Evolutionary conservation across 2,113 vertebrate genomes (phyloP).

Genomic region (Ranitomeya imitator): DNA sequence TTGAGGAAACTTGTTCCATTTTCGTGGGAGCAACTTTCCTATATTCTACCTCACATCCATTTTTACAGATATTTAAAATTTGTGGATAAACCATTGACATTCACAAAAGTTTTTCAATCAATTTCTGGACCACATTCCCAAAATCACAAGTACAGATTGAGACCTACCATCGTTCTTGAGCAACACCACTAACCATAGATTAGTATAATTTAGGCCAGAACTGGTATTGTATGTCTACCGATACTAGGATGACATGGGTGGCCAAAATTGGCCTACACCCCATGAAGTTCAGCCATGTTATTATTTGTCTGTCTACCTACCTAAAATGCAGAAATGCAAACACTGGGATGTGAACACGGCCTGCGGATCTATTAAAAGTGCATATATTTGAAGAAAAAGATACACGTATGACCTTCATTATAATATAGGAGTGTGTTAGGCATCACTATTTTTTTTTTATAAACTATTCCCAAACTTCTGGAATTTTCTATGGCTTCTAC

Average conservation of each 20-base stretch:
- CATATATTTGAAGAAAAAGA: not conserved
- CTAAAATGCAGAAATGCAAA: not conserved
- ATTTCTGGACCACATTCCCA: not conserved
- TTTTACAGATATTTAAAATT: not conserved
- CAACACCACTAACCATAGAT: not conserved
- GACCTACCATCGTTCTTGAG: not conserved
- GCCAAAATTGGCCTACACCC: not conserved
- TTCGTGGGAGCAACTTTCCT: not conserved
- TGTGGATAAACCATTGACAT: not conserved
- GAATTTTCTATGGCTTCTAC: not conserved
- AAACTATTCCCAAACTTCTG: not conserved
- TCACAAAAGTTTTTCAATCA: not conserved
- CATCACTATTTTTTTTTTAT: not conserved
- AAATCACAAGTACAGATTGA: not conserved
- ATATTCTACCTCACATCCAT: not conserved
- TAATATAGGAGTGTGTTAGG: not conserved
- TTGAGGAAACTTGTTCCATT: not conserved
- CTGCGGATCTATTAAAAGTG: not conserved
- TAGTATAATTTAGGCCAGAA: no score
- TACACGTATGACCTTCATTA: not conserved
- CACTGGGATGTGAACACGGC: not conserved
- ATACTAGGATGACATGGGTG: not conserved
- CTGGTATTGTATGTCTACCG: not conserved
- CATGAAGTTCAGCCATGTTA: not conserved
- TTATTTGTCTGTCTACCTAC: not conserved